Evolutionary conservation across 2,113 vertebrate species (phyloP), one percentile per base, ranked within the genome.

Genomic region (Eublepharis macularius): DNA sequence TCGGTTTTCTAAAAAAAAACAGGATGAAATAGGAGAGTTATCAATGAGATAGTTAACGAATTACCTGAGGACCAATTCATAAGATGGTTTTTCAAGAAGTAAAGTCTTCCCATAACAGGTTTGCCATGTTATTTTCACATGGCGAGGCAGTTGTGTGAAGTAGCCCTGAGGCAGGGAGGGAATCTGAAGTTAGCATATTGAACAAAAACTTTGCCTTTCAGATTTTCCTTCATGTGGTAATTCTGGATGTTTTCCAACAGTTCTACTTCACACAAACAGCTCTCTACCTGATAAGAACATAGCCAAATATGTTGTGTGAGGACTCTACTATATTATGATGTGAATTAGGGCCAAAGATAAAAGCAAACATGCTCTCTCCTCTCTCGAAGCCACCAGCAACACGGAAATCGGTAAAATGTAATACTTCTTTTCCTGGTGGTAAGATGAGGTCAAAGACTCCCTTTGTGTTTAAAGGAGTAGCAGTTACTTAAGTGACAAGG

Each of bases 11-110:
- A 1, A 60, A 34, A 1, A 60, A 34, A 80, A 80, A 10, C 34
- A 29, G 41, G 69, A 14, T 47, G 19, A 39, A 47, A 65, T 8
- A 10, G 26, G 86, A 69, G n/a, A 63, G 2, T 0, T 47, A 81
- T 74, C 69, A 81, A 6, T 41, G 80, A 47, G 41, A 69, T 11
- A 17, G 34, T 4, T 41, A 65, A 41, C 0, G 0, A 47, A 4
- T 57, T 57, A 84, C 65, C n/a, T n/a, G 4, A 0, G 0, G 6
- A 43, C 0, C 1, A 63, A 69, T 29, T 41, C 17, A 70, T 54
- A 54, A 19, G 75, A 11, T 54, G 29, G 51, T 41, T 54, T 17
- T 84, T 57, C 26, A 41, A n/a, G 73, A 39, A 43, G 6, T 21
- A 83, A n/a, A 34, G 36, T 21, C 73, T 76, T 68, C 24, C 45